Evolutionary conservation across 2,113 vertebrate genomes (phyloP), one percentile per base, ranked within the genome.

Genomic region (Pseudorectes ferrugineus): DNA sequence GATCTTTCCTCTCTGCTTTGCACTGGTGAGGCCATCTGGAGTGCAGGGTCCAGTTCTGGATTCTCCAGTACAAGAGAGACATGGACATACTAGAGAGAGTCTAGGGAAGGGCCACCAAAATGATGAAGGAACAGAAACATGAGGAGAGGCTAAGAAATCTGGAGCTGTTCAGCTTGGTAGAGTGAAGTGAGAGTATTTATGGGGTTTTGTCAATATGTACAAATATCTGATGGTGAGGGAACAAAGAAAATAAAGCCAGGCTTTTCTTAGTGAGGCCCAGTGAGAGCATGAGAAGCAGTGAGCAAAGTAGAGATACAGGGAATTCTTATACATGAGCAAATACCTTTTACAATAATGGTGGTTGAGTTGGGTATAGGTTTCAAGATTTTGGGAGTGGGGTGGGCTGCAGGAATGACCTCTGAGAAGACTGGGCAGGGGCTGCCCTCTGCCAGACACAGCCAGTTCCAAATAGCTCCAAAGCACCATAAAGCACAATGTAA

Each of bases 401-500:
- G 11, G 11, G 20, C 57, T 51, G 36, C 57, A 38, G 43, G 23
- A 33, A 20, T 29, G 20, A 5, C 36, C 11, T 63, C 26, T 70
- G 26, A 57, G 33, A 49, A 70, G 5, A 70, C 13, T 5, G 4
- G 4, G 3, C 22, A 36, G 22, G 7, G 16, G 3, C 48, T 70
- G 22, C 9, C 19, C 9, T 71, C 10, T 49, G 20, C 49, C 28
- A 48, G 16, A 36, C 23, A 43, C 26, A 49, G 19, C 5, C 11
- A 14, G 13, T 12, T 77, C 36, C 33, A 49, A 38, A 49, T 13
- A 4, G 4, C 22, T 83, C 10, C 25, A 38, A 16, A 9, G 4
- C 8, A 5, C 8, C 1, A 0, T 18, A 73, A 31, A 19, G 23
- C 11, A 33, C 3, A 1, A 22, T 12, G 17, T 76, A 38, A 76